A percentile compares a stretch with the other conserved stretches of the same genome.
Evolutionary conservation across 2,888 invertebrate species (phyloP).

Genomic region (Megastigmus dorsalis): DNA sequence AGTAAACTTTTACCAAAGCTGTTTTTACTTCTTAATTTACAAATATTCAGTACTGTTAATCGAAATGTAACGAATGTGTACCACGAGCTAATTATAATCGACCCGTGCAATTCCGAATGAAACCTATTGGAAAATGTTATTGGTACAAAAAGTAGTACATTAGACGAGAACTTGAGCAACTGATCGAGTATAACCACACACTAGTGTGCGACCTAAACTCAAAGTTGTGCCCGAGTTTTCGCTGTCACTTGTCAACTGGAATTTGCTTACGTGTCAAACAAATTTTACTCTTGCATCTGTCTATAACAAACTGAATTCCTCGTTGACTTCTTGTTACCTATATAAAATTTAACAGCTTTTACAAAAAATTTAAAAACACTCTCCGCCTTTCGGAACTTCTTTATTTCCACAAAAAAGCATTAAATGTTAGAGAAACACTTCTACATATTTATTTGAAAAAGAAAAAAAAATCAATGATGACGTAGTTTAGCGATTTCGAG

Average conservation of each 20-base stretch:
- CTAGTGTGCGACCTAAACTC: conserved; percentile 18
- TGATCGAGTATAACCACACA: background rate
- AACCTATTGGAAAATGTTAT: background rate
- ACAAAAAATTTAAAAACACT: too few species aligned
- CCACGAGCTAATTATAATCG: too few species aligned
- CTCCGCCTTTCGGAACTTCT: too few species aligned
- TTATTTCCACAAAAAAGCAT: too few species aligned
- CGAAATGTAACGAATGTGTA: too few species aligned
- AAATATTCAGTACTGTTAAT: background rate
- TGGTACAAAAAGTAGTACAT: conserved; percentile 7
- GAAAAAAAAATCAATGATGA: too few species aligned
- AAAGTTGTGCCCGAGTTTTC: conserved; percentile 28
- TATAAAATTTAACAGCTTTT: background rate
- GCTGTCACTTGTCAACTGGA: conserved; percentile 13
- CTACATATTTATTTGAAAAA: too few species aligned
- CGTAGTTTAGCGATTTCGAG: too few species aligned
- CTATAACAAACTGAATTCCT: background rate
- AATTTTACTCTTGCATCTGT: conserved; percentile 13
- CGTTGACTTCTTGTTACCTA: background rate
- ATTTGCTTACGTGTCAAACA: conserved; percentile 9
- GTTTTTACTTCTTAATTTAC: background rate
- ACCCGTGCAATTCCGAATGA: too few species aligned
- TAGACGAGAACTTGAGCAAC: conserved; percentile 1
- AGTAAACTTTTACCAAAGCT: too few species aligned
- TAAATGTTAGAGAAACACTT: too few species aligned